These are phyloP conservation scores for Darevskia nairensis DNA, from an alignment of 2,797 vertebrate species.

Conservation along the genomic window DNA sequence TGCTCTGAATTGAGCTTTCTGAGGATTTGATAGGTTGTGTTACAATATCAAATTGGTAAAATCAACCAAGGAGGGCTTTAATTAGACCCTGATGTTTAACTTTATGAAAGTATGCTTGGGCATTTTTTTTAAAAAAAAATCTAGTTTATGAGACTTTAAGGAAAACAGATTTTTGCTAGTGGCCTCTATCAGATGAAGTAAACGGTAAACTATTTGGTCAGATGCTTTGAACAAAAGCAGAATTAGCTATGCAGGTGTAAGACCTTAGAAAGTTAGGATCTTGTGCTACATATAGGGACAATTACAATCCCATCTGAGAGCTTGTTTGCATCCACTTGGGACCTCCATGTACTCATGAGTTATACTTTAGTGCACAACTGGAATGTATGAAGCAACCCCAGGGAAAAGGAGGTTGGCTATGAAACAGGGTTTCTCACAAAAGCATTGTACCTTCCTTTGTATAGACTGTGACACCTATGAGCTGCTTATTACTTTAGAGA, in stretches of 20 bases:
- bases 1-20: constrained; percentile 65
- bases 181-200: constrained; percentile 47
- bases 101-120: constrained; percentile 47
- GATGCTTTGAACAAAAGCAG: background rate
- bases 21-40: constrained; percentile 72
- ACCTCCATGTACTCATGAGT: background rate
- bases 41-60: constrained; percentile 69
- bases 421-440: background rate
- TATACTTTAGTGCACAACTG: background rate
- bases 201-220: constrained; percentile 43
- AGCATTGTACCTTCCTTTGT: background rate
- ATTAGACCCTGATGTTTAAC: constrained; percentile 74
- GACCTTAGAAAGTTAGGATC: constrained; percentile 17
- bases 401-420: background rate
- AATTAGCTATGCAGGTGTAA: constrained; percentile 53
- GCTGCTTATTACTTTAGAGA: background rate
- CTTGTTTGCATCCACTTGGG: background rate
- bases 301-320: background rate
- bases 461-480: background rate
- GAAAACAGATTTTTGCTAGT: constrained; percentile 48
- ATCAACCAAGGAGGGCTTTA: constrained; percentile 64
- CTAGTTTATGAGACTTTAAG: constrained; percentile 61
- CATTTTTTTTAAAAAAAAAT: constrained; percentile 12
- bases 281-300: background rate
- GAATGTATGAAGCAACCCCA: background rate